phyloP scores from a whole-genome alignment of 2,888 invertebrate species.

The Blera fallax region DNA sequence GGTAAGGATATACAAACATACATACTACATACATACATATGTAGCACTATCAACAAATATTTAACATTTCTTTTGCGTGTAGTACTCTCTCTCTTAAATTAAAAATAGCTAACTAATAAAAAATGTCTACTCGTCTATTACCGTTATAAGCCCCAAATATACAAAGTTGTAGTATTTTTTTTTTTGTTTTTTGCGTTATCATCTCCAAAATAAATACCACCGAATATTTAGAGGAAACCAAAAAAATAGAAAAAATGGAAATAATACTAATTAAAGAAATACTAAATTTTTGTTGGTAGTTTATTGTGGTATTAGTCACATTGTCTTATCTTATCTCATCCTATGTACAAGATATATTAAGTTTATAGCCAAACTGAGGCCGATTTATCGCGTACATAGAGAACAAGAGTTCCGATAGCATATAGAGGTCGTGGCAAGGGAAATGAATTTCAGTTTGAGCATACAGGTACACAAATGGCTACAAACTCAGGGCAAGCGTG shows the following conservation, averaged over 20 bases:
- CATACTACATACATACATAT: too few species aligned
- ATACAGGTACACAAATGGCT: background rate
- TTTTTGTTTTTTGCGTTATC: slow-evolving; percentile 17
- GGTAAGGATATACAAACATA: too few species aligned
- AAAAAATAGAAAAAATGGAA: slow-evolving; percentile 3
- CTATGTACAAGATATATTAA: slow-evolving; percentile 57
- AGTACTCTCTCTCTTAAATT: too few species aligned
- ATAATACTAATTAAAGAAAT: slow-evolving; percentile 21
- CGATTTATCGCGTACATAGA: slow-evolving; percentile 49
- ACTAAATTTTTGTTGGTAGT: slow-evolving; percentile 8
- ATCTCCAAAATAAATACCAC: slow-evolving; percentile 10
- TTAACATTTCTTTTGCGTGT: background rate
- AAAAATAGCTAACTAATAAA: background rate
- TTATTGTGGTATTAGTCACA: slow-evolving; percentile 35
- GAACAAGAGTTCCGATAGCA: slow-evolving; percentile 36
- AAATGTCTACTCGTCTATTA: background rate
- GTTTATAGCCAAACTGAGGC: slow-evolving; percentile 57
- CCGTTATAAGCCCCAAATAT: background rate
- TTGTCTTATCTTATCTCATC: slow-evolving; percentile 57
- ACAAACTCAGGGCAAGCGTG: background rate
- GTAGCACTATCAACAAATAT: background rate
- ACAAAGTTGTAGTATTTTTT: background rate
- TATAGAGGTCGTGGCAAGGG: slow-evolving; percentile 44
- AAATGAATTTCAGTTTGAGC: slow-evolving; percentile 4
- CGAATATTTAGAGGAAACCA: slow-evolving; percentile 1